These are phyloP conservation scores for Tupaia chinensis DNA, from an alignment of 2,113 vertebrate genomes.

Conservation along the genomic window DNA sequence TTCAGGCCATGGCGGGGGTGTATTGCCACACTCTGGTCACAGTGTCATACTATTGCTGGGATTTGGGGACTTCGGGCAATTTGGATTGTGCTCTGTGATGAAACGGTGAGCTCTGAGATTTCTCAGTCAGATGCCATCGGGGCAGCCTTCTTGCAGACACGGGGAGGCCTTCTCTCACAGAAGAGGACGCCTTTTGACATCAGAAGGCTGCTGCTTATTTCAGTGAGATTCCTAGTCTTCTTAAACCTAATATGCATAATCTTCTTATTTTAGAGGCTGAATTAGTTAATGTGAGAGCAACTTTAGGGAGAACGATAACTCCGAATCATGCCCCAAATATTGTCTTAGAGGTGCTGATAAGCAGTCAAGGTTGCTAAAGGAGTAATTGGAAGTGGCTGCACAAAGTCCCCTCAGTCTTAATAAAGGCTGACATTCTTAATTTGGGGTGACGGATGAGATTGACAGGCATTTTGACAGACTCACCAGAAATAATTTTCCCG, in stretches of 20 bases:
- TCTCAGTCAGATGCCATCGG: fast-evolving
- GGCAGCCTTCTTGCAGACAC: fast-evolving
- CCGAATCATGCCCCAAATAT: not conserved
- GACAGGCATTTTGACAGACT: not conserved
- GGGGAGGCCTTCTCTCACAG: not conserved
- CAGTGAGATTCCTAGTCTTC: not conserved
- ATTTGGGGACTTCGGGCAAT: not conserved
- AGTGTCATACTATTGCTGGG: fast-evolving
- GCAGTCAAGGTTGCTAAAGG: not conserved
- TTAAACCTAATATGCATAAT: not conserved
- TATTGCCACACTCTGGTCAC: fast-evolving
- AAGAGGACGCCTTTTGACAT: too few species aligned
- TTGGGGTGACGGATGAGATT: not conserved
- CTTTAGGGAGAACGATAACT: not conserved
- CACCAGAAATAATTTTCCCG: not conserved
- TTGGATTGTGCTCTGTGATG: not conserved
- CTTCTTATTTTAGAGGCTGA: not conserved
- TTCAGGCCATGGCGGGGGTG: not conserved
- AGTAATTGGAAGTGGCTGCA: not conserved
- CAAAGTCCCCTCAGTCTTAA: not conserved
- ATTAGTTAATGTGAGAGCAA: not conserved
- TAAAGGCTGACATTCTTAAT: not conserved
- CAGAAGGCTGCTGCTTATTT: not conserved
- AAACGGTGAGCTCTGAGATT: fast-evolving
- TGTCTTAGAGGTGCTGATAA: not conserved